phyloP scores from a whole-genome alignment of 1,140 invertebrate species.

The Drosophila novamexicana region DNA sequence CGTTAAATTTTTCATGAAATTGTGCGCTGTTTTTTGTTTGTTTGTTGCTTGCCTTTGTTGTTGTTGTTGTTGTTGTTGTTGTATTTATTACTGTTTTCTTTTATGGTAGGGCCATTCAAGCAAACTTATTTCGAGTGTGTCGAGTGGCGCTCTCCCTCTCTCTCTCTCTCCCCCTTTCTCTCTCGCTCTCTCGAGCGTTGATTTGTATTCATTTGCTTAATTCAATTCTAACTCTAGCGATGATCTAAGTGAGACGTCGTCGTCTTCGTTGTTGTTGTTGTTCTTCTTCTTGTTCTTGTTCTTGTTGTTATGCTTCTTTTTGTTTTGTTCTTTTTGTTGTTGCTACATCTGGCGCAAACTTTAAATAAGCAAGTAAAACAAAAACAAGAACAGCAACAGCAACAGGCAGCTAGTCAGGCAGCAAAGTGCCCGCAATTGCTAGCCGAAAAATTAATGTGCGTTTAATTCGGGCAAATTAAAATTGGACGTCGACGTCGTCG shows the following conservation, averaged over 20 bases:
- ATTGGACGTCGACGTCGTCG: conserved; percentile 27
- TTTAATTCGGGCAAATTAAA: conserved; percentile 76
- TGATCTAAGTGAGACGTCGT: conserved; percentile 78
- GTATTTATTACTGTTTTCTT: conserved; percentile 18
- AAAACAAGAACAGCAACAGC: conserved; percentile 16
- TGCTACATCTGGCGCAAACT: conserved; percentile 66
- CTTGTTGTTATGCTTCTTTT: conserved; percentile 39
- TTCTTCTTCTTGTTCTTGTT: conserved; percentile 19
- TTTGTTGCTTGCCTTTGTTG: conserved; percentile 11
- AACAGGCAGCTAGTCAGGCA: conserved; percentile 5
- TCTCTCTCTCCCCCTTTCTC: not conserved
- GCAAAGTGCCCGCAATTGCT: conserved; percentile 41
- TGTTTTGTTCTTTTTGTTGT: conserved; percentile 30
- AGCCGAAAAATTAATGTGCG: conserved; percentile 72
- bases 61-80: conserved; percentile 21
- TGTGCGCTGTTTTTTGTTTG: conserved; percentile 43
- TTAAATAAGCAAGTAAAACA: conserved; percentile 39
- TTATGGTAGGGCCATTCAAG: conserved; percentile 17
- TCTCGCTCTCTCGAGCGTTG: not conserved
- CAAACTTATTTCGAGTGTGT: conserved; percentile 28
- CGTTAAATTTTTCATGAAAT: conserved; percentile 54
- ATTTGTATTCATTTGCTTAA: conserved; percentile 68
- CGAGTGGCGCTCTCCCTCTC: not conserved
- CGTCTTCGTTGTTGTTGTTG: conserved; percentile 46
- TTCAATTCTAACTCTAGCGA: conserved; percentile 80